phyloP scores from a whole-genome alignment of 1,140 invertebrate genomes.

The Adelges cooleyi region DNA sequence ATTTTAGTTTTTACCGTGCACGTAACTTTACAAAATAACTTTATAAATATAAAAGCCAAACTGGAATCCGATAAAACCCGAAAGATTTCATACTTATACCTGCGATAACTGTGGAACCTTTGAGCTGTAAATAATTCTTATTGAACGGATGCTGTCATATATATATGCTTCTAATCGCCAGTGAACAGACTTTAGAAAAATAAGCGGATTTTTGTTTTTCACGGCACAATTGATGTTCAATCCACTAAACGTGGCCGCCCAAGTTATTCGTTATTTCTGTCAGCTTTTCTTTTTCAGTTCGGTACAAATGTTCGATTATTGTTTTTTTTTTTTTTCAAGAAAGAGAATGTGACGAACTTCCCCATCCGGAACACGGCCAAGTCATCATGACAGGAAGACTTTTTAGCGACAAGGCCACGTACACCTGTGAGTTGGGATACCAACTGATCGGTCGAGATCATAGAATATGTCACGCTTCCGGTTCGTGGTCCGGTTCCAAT shows the following conservation, averaged over 20 bases:
- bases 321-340: constrained; percentile 43
- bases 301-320: neutral
- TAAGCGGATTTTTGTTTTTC: neutral
- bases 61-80: too few relatives aligned
- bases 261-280: neutral
- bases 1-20: too few relatives aligned
- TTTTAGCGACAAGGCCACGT: constrained; percentile 69
- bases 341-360: constrained; percentile 66
- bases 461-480: constrained; percentile 79
- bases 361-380: constrained; percentile 55
- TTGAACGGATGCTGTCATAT: neutral
- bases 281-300: neutral
- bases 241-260: too few relatives aligned
- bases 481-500: constrained; percentile 76
- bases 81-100: too few relatives aligned
- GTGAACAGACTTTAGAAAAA: neutral
- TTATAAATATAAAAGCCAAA: too few relatives aligned
- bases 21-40: too few relatives aligned
- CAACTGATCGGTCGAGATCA: constrained; percentile 74
- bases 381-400: constrained; percentile 58
- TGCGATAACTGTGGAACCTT: neutral
- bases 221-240: neutral
- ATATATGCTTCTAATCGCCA: too few relatives aligned
- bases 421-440: constrained; percentile 74
- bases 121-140: constrained; percentile 4